A percentile compares a stretch with the other conserved stretches of the same genome.
Evolutionary conservation across 2,113 vertebrate species (phyloP).

Genomic region (Prinia subflava): DNA sequence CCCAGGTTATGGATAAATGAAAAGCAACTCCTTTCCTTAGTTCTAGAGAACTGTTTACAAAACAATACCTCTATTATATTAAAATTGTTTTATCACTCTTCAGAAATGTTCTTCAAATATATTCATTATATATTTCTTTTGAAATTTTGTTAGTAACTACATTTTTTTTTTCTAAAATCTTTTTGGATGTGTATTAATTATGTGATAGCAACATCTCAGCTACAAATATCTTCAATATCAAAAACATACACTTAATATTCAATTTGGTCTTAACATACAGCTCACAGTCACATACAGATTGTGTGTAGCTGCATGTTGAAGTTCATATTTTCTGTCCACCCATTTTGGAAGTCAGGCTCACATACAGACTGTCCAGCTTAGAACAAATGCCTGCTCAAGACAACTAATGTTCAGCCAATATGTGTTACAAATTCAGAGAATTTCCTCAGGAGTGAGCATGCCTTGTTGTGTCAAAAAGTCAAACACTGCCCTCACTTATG

Average conservation of each 20-base stretch:
- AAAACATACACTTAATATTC: neutral
- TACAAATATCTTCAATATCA: neutral
- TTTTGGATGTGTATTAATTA: neutral
- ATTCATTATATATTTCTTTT: neutral
- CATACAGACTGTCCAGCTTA: neutral
- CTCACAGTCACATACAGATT: neutral
- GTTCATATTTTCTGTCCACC: neutral
- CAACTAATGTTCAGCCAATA: neutral
- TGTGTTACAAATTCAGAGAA: neutral
- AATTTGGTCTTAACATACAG: neutral
- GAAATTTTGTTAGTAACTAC: neutral
- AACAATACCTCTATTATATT: neutral
- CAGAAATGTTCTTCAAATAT: neutral
- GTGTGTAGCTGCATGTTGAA: neutral
- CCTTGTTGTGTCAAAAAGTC: neutral
- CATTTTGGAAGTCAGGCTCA: neutral
- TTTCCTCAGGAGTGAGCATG: neutral
- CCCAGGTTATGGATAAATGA: neutral
- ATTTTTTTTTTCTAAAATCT: neutral
- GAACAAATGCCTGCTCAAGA: neutral
- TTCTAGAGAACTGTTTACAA: neutral
- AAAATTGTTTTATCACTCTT: neutral
- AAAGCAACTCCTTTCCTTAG: neutral
- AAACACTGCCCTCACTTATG: neutral
- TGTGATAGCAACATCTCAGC: neutral